Evolutionary conservation across 2,113 vertebrate genomes (phyloP).

Genomic region (Grantiella picta): DNA sequence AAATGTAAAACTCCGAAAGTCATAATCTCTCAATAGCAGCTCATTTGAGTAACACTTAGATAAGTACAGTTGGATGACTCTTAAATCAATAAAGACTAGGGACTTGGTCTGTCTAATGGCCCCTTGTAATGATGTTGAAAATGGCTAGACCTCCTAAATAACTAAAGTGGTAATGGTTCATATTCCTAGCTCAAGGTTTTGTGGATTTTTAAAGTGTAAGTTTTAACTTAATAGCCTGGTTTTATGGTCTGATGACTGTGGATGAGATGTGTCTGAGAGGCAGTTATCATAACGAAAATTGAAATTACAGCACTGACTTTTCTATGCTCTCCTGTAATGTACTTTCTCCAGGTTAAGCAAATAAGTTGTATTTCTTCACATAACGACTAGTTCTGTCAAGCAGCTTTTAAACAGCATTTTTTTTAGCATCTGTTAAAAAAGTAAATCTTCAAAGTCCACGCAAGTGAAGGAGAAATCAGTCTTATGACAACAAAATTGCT

Average conservation of each 20-base stretch:
- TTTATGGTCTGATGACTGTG: conserved; percentile 17
- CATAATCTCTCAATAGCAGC: background rate
- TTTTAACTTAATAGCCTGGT: conserved; percentile 31
- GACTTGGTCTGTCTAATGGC: background rate
- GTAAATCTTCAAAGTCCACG: background rate
- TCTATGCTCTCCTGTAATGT: background rate
- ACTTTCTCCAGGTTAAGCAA: conserved; percentile 9
- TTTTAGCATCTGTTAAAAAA: background rate
- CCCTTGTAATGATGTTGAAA: conserved; percentile 28
- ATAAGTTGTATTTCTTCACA: background rate
- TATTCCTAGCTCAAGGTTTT: conserved; percentile 24
- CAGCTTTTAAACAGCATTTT: background rate
- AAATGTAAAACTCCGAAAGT: background rate
- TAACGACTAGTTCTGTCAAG: background rate
- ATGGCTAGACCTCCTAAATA: conserved; percentile 6
- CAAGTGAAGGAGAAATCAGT: background rate
- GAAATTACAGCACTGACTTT: conserved; percentile 21
- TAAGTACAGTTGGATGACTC: background rate
- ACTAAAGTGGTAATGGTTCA: background rate
- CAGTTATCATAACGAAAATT: conserved; percentile 4
- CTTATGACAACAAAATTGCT: background rate
- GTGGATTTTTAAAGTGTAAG: conserved; percentile 21
- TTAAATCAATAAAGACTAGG: conserved; percentile 14
- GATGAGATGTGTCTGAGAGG: background rate
- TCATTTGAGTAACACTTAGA: background rate